Base-by-base conservation (phyloP, 2,888 invertebrate species). In the Acleris cristana region DNA sequence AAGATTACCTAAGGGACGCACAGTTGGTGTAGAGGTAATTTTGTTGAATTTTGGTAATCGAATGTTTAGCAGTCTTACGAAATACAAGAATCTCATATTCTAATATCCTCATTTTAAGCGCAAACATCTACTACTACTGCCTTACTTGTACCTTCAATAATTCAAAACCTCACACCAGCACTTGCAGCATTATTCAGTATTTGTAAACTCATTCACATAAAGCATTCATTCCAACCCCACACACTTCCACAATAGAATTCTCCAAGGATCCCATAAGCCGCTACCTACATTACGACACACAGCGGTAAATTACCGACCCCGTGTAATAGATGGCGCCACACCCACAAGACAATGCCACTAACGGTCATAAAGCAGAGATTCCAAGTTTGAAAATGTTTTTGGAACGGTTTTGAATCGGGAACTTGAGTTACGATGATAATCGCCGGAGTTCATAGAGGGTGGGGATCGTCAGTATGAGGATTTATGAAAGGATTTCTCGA, bases 301-400 rank as follows among this genome's bases (percentile, higher is more conserved):
- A 44, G 30, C 63, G 45, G 67, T 67, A 67, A 67, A 63, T 67
- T 67, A 67, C 67, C 67, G 66, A 59, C 58, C 66, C 51, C 8
- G 23, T 19, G 67, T 67, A 67, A 67, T 67, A 67, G 67, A 67
- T 67, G 67, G 67, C 62, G 67, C 58, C 53, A 63, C 67, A 48
- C 62, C 67, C 57, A 58, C 40, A 34, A 66, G 66, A 61, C 66
- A 66, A 66, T 66, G 66, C 61, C 66, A 56, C 61, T 66, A 66
- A 66, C 61, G 66, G 56, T 62, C 66, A 57, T 66, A 66, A 66
- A 66, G 61, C 61, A 66, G 66, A 61, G 59, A 60, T 60, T 60
- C 59, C 64, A 56, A 69, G 59, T 64, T 64, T 57, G 61, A 61
- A 61, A 54, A 65, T 53, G 69, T 62, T 59, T 68, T 63, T 49